These are phyloP conservation scores for Trematomus bernacchii DNA, from an alignment of 2,797 vertebrate genomes.

Conservation along the genomic window DNA sequence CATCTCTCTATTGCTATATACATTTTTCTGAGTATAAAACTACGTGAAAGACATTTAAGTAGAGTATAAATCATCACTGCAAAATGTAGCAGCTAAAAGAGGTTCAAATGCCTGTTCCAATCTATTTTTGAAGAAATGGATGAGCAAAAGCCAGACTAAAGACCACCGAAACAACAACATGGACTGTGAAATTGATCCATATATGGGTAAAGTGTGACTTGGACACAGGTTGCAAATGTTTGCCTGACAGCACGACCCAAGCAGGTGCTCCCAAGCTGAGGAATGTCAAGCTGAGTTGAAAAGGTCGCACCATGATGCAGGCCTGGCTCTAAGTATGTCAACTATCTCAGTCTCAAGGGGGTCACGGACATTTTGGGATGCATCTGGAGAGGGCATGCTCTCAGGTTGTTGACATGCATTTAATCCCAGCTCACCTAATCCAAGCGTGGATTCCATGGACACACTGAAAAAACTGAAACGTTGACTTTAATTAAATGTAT, in stretches of 20 bases:
- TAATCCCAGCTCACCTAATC: slow-evolving; percentile 23
- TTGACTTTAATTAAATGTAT: no score
- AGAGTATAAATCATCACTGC: neutral
- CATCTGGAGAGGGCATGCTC: slow-evolving; percentile 26
- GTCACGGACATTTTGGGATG: slow-evolving; percentile 54
- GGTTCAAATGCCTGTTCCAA: slow-evolving; percentile 6
- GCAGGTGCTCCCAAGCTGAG: slow-evolving; percentile 68
- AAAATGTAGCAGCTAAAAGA: neutral
- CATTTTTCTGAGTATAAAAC: slow-evolving; percentile 12
- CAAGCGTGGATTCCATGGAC: slow-evolving; percentile 12
- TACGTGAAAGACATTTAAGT: neutral
- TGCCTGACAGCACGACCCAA: slow-evolving; percentile 4
- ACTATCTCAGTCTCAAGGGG: slow-evolving; percentile 48
- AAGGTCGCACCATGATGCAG: slow-evolving; percentile 57
- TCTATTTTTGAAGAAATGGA: neutral
- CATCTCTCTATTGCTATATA: slow-evolving; percentile 35
- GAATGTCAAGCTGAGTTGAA: slow-evolving; percentile 73
- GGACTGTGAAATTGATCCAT: slow-evolving; percentile 13
- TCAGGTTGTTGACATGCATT: slow-evolving; percentile 45
- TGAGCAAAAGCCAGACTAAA: neutral
- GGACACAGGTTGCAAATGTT: slow-evolving; percentile 13
- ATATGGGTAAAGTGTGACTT: slow-evolving; percentile 14
- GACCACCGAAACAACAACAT: slow-evolving; percentile 27
- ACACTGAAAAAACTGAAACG: no score
- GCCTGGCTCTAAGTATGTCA: slow-evolving; percentile 57